Evolutionary conservation across 2,888 invertebrate genomes (phyloP).

Genomic region (Hirtodrosophila histrioides): DNA sequence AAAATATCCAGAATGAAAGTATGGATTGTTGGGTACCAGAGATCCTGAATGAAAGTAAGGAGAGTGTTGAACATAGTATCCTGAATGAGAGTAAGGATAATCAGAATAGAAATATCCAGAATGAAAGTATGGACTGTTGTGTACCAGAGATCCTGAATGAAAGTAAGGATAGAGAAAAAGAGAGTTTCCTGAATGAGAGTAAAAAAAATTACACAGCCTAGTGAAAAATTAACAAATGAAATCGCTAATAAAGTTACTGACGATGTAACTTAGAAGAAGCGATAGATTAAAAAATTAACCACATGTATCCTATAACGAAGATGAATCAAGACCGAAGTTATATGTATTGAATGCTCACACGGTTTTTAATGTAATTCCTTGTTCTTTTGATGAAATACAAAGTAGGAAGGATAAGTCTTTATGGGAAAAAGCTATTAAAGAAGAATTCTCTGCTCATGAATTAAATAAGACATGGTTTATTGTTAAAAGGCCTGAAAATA

Average conservation of each 20-base stretch:
- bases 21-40: not conserved
- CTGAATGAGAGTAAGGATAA: slow-evolving; percentile 12
- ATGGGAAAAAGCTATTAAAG: slow-evolving; percentile 18
- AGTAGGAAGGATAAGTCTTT: slow-evolving; percentile 2
- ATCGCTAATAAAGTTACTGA: not conserved
- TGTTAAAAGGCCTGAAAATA: slow-evolving; percentile 12
- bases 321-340: slow-evolving; percentile 1
- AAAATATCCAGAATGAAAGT: slow-evolving; percentile 13
- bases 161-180: no score
- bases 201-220: not conserved
- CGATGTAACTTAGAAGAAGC: slow-evolving; percentile 22
- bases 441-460: slow-evolving; percentile 12
- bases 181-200: no score
- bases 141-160: no score
- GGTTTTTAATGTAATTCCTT: slow-evolving; percentile 26
- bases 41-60: no score
- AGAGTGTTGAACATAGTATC: not conserved
- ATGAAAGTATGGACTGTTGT: slow-evolving; percentile 11
- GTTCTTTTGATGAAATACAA: slow-evolving; percentile 14
- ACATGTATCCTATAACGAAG: slow-evolving; percentile 12
- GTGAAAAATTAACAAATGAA: slow-evolving; percentile 1
- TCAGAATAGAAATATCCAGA: not conserved
- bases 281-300: slow-evolving; percentile 28
- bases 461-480: slow-evolving; percentile 15
- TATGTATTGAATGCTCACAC: no score